Evolutionary conservation across 2,113 vertebrate genomes (phyloP).

Genomic region (Psophia crepitans): DNA sequence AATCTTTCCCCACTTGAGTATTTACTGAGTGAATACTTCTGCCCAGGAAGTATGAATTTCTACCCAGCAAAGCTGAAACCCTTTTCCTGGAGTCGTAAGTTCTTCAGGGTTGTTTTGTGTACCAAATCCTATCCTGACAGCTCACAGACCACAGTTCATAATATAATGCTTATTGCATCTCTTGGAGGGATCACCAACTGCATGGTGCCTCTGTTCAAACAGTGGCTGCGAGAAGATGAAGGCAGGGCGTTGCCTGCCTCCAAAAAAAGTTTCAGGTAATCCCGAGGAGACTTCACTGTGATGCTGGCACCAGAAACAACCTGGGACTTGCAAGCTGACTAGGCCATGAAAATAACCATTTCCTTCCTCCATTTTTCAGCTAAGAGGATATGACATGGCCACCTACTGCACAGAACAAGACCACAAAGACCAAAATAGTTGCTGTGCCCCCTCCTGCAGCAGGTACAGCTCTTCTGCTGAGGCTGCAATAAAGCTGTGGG

Average conservation of each 20-base stretch:
- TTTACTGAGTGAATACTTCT: not conserved
- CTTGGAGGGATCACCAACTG: not conserved
- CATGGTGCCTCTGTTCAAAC: not conserved
- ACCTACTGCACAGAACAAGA: no score
- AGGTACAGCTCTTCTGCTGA: no score
- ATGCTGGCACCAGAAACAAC: not conserved
- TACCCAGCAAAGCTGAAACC: not conserved
- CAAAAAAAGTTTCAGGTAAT: not conserved
- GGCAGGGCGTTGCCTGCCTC: not conserved
- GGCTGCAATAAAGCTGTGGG: no score
- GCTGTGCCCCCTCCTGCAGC: no score
- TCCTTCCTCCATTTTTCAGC: no score
- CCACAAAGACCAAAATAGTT: no score
- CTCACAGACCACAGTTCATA: not conserved
- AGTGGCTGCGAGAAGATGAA: not conserved
- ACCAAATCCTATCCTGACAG: not conserved
- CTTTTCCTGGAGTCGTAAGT: not conserved
- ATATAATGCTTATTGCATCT: not conserved
- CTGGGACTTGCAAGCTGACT: not conserved
- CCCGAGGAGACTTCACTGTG: not conserved
- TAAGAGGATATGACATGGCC: no score
- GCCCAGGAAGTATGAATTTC: not conserved
- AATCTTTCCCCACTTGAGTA: not conserved
- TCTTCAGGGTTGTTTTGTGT: not conserved
- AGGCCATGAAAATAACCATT: not conserved